These are phyloP conservation scores for Vandiemenella viatica DNA, from an alignment of 2,888 invertebrate genomes.

Conservation along the genomic window DNA sequence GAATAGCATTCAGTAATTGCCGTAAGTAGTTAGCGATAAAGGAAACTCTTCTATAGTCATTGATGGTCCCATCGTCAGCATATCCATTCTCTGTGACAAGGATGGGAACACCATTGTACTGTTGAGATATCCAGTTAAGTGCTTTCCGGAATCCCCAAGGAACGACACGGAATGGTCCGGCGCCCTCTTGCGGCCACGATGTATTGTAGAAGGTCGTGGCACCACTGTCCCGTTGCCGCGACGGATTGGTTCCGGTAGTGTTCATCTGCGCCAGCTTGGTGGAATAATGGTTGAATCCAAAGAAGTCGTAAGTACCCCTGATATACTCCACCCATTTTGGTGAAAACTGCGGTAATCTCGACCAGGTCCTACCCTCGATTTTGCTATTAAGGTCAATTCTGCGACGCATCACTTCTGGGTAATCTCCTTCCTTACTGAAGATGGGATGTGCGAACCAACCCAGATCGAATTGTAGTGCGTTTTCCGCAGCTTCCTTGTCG, in stretches of 20 bases:
- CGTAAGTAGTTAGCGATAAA: too few relatives aligned
- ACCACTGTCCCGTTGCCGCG: too few relatives aligned
- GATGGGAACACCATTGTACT: constrained; percentile 1
- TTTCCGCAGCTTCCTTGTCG: not conserved
- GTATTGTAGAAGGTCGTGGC: too few relatives aligned
- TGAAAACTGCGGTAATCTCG: constrained; percentile 37
- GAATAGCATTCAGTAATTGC: too few relatives aligned
- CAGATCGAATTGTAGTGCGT: constrained; percentile 20
- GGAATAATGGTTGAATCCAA: too few relatives aligned
- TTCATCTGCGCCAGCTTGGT: too few relatives aligned
- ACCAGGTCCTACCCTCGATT: constrained; percentile 28
- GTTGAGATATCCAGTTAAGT: not conserved
- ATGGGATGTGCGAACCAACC: constrained; percentile 35
- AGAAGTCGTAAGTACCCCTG: too few relatives aligned
- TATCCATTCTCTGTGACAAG: not conserved
- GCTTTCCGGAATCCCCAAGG: constrained; percentile 2
- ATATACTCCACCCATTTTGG: too few relatives aligned
- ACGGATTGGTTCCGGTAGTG: too few relatives aligned
- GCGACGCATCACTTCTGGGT: constrained; percentile 34
- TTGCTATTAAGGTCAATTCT: constrained; percentile 29
- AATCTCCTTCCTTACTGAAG: constrained; percentile 33
- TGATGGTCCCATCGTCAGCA: not conserved
- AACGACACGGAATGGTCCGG: too few relatives aligned
- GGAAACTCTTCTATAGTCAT: too few relatives aligned
- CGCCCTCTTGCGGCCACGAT: too few relatives aligned